Evolutionary conservation across 2,888 invertebrate genomes (phyloP), one percentile per base, ranked within the genome.

Genomic region (Cosmia trapezina): DNA sequence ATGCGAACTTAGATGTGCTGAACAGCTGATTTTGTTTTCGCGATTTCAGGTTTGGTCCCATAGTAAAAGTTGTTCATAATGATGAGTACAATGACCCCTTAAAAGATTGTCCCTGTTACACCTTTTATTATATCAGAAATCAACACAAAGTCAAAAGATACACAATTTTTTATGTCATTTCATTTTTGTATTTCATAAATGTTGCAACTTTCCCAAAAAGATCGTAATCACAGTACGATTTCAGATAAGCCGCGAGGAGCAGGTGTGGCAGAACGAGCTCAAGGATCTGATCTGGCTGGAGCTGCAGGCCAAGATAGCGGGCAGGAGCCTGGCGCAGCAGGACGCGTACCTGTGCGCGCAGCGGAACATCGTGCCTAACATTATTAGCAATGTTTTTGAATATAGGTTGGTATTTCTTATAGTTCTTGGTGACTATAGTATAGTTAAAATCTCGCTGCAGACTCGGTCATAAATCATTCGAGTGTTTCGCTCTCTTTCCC

Each of bases 201-300:
- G 7, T n/a, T 49, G 51, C 14, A 51, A 53, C 6, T 14, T 63
- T n/a, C 14, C 2, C 6, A 33, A 33, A n/a, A 53, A 54, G 8
- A 37, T 37, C 8, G n/a, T 45, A 70, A 81, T 60, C 28, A 41
- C 28, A 57, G 37, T 64, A 33, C 45, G 28, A 12, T 93, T 94
- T 7, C 94, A 98, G 97, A 97, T 98, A 89, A 98, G 98, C 86
- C 97, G 97, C 82, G 98, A 99, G 91, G 98, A 99, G 91, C 97
- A 98, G 78, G 96, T 98, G 59, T 99, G 98, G 98, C 98, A 98
- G 93, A 98, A 98, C 85, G 98, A 98, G 95, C 94, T 98, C 65
- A 98, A 98, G 93, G 99, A 99, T 94, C 96, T 98, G 84, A 98
- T 99, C 86, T 99, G 99, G 99, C 93, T 99, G 85, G 99, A 99